These are phyloP conservation scores for Elanoides forficatus DNA, from an alignment of 2,113 vertebrate genomes.

Conservation along the genomic window DNA sequence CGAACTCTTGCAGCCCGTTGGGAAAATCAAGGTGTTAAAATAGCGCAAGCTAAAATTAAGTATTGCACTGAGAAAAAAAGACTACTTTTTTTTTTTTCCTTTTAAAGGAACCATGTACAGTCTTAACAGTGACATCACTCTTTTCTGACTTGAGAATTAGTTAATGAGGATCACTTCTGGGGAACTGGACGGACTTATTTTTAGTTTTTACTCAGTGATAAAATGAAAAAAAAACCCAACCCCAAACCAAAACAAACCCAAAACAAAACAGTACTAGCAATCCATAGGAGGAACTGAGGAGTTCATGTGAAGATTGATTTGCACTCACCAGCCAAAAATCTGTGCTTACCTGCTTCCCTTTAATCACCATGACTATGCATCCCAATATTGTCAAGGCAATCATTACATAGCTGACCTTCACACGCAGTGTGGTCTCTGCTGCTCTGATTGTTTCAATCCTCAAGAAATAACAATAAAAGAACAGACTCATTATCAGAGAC, in stretches of 20 bases:
- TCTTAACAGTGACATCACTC: neutral
- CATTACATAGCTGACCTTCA: slow-evolving; percentile 86
- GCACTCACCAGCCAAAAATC: neutral
- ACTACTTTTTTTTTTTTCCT: neutral
- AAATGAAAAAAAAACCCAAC: neutral
- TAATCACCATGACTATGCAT: slow-evolving; percentile 76
- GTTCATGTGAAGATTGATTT: neutral
- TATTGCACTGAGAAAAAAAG: neutral
- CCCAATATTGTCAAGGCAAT: slow-evolving; percentile 79
- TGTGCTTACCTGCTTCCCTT: slow-evolving; percentile 85
- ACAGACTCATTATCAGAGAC: neutral
- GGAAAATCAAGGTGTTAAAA: neutral
- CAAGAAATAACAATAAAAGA: neutral
- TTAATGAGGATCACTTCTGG: neutral
- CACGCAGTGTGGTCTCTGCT: slow-evolving; percentile 82
- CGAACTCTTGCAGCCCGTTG: neutral
- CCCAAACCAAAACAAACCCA: no score
- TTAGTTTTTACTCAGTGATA: neutral
- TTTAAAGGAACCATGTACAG: neutral
- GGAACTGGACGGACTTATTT: neutral
- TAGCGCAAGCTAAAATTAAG: neutral
- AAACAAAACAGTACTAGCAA: neutral
- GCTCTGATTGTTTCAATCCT: slow-evolving; percentile 85
- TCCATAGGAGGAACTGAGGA: neutral
- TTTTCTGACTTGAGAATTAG: neutral